These are phyloP conservation scores for Drosophila arizonae DNA, from an alignment of 1,140 invertebrate genomes.

Conservation along the genomic window DNA sequence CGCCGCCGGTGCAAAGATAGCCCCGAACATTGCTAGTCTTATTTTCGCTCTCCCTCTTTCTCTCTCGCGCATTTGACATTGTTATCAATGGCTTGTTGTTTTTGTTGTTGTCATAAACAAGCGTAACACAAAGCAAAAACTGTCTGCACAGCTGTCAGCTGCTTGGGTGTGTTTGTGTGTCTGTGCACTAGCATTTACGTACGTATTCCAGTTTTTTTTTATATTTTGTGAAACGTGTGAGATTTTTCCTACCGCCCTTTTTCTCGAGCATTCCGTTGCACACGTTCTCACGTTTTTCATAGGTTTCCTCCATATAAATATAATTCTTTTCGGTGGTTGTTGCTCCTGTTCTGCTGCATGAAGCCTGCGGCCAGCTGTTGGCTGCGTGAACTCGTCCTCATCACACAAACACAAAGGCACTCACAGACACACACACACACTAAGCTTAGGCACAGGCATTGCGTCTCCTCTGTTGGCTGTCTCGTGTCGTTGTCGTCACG, in stretches of 20 bases:
- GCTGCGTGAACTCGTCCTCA: conserved; percentile 35
- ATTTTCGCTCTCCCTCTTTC: conserved; percentile 15
- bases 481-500: conserved; percentile 45
- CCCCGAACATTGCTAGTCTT: conserved; percentile 1
- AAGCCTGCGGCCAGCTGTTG: conserved; percentile 70
- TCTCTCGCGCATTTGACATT: conserved; percentile 53
- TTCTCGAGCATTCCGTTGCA: conserved; percentile 66
- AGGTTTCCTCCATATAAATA: conserved; percentile 36
- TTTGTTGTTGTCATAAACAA: conserved; percentile 40
- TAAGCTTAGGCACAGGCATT: background rate
- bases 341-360: conserved; percentile 51
- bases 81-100: conserved; percentile 56
- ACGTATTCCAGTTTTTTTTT: conserved; percentile 17
- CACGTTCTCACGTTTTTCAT: conserved; percentile 57
- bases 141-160: conserved; percentile 73
- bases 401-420: conserved; percentile 16
- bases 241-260: conserved; percentile 49
- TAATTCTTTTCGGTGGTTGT: conserved; percentile 57
- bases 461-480: conserved; percentile 20
- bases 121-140: conserved; percentile 66
- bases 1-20: conserved; percentile 25
- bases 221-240: conserved; percentile 40
- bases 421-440: background rate
- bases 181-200: conserved; percentile 21
- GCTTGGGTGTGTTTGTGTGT: conserved; percentile 48